Evolutionary conservation across 2,888 invertebrate species (phyloP).

Genomic region (Parnassius mnemosyne): DNA sequence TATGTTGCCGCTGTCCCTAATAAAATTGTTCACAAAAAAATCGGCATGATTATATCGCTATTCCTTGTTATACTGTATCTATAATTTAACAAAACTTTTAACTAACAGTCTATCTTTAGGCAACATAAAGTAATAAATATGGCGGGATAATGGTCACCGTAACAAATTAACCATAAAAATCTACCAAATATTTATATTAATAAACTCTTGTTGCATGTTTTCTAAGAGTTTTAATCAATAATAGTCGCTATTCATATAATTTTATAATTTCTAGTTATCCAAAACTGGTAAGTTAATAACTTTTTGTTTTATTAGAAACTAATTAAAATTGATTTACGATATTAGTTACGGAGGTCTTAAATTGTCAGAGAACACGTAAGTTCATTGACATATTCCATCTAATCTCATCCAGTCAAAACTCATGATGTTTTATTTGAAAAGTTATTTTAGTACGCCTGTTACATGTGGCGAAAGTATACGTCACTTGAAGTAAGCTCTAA

Average conservation of each 20-base stretch:
- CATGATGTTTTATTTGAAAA: slow-evolving; percentile 26
- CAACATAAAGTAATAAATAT: background rate
- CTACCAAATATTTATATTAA: too few species aligned
- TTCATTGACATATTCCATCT: slow-evolving; percentile 22
- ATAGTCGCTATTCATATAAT: background rate
- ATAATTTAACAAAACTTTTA: background rate
- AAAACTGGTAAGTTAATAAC: slow-evolving; percentile 18
- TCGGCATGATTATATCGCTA: too few species aligned
- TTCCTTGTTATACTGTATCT: too few species aligned
- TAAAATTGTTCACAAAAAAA: too few species aligned
- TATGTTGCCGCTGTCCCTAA: too few species aligned
- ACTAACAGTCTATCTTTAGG: too few species aligned
- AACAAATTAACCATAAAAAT: too few species aligned
- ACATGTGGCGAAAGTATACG: slow-evolving; percentile 21
- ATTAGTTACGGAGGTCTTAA: slow-evolving; percentile 19
- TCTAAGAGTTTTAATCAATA: too few species aligned
- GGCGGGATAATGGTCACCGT: too few species aligned
- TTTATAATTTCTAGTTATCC: slow-evolving; percentile 7
- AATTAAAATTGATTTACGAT: slow-evolving; percentile 24
- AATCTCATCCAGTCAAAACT: slow-evolving; percentile 24
- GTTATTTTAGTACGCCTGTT: slow-evolving; percentile 27
- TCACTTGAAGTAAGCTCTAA: slow-evolving; percentile 16
- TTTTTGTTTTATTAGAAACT: slow-evolving; percentile 20
- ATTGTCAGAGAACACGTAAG: slow-evolving; percentile 23
- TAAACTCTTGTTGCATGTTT: too few species aligned